Base-by-base conservation (phyloP, 1,140 invertebrate species). In the Agrilus planipennis region DNA sequence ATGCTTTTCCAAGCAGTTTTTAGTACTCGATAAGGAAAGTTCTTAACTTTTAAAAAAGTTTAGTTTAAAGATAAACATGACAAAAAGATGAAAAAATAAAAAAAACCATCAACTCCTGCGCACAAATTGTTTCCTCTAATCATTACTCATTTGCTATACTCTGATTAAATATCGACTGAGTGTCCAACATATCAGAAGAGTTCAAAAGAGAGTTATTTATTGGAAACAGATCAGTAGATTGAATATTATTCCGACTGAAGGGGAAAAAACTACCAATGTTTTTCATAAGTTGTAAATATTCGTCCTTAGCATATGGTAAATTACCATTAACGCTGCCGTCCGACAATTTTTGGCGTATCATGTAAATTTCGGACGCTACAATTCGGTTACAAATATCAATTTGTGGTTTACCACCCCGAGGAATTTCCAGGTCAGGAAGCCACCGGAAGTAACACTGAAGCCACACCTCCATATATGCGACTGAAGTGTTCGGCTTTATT, bases 401-500 rank as follows among this genome's bases (percentile, higher is more conserved):
- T 42, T 81, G 76, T 19, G 77, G 77, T 41, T 62, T 65, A 0
- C 86, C 86, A 29, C 86, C 84, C 41, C 76, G 78, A 3, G 75
- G 70, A 31, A 90, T 84, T 58, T 91, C 84, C 1, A 89, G 69
- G 9, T 84, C 73, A 4, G 80, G 76, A 54, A 90, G 71, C 85
- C 87, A 92, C 2, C 89, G 76, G 49, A 86, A 80, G 64, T 90
- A 94, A 64, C 86, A 91, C 54, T 88, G 85, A 31, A 72, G 69
- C 89, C 89, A 94, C n/a, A 93, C 57, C 34, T 84, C 76, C 42
- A 89, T 60, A 46, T 61, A 64, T 4, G 75, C 61, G 28, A 84
- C 63, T 14, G 60, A 57, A 21, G 66, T 65, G 11, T 69, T 57
- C 1, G 77, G 73, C 42, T 67, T 54, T 23, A 81, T 51, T 30